These are phyloP conservation scores for Drosophila imparisetae DNA, from an alignment of 2,888 invertebrate genomes.

Conservation along the genomic window DNA sequence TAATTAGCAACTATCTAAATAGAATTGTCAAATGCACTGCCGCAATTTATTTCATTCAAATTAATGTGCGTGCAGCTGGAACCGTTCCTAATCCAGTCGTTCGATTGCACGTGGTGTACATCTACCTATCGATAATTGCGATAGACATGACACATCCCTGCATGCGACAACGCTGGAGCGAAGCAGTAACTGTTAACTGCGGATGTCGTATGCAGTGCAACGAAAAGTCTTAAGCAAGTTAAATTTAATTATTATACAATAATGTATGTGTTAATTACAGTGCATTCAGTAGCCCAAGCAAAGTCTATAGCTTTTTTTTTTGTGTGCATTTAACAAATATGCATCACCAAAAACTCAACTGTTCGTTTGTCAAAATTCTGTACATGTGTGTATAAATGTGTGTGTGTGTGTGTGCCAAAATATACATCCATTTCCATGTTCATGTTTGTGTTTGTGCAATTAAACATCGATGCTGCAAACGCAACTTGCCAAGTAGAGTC, in stretches of 20 bases:
- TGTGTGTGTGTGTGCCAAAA: slow-evolving; percentile 11
- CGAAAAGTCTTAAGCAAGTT: slow-evolving; percentile 32
- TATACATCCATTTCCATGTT: slow-evolving; percentile 9
- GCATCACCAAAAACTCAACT: slow-evolving; percentile 42
- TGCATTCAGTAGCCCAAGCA: slow-evolving; percentile 14
- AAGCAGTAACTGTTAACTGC: slow-evolving; percentile 32
- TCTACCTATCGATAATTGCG: slow-evolving; percentile 39
- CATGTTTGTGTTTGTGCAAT: slow-evolving; percentile 36
- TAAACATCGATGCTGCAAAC: slow-evolving; percentile 36
- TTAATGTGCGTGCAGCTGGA: slow-evolving; percentile 16
- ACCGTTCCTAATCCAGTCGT: slow-evolving; percentile 11
- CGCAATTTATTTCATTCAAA: slow-evolving; percentile 11
- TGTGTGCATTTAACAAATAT: slow-evolving; percentile 16
- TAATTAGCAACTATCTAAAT: background rate
- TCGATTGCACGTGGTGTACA: slow-evolving; percentile 34
- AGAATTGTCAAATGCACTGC: background rate
- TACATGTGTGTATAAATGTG: slow-evolving; percentile 14
- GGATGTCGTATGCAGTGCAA: slow-evolving; percentile 10
- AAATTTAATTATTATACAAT: slow-evolving; percentile 28
- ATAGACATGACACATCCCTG: slow-evolving; percentile 52
- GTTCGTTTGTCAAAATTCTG: slow-evolving; percentile 64
- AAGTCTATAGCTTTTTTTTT: slow-evolving; percentile 2
- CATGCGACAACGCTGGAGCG: slow-evolving; percentile 40
- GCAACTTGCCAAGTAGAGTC: slow-evolving; percentile 33
- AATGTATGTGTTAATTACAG: slow-evolving; percentile 26